Evolutionary conservation across 2,113 vertebrate species (phyloP).

Genomic region (Barnardius zonarius): DNA sequence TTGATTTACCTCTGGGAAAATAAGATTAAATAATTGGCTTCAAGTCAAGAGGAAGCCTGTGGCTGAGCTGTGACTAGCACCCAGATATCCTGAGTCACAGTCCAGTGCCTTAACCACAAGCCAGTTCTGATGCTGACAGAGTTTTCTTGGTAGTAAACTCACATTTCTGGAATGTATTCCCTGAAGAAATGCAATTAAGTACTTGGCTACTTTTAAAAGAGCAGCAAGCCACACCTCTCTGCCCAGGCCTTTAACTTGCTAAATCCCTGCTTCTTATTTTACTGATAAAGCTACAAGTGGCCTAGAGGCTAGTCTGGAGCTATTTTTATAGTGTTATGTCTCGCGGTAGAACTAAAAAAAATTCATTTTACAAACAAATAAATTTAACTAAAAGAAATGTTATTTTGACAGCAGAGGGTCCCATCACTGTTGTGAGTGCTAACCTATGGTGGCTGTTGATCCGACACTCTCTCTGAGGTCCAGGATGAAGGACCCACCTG

Average conservation of each 20-base stretch:
- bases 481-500: neutral
- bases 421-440: neutral
- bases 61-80: slow-evolving; percentile 14
- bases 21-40: slow-evolving; percentile 13
- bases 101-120: neutral
- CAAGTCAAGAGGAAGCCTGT: neutral
- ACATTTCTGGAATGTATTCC: slow-evolving; percentile 57
- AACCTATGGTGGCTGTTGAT: accelerated
- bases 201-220: slow-evolving; percentile 40
- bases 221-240: slow-evolving; percentile 26
- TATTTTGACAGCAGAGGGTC: neutral
- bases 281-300: neutral
- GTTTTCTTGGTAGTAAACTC: slow-evolving; percentile 46
- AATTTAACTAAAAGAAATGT: neutral
- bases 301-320: neutral
- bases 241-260: slow-evolving; percentile 20
- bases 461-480: accelerated
- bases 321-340: neutral
- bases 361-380: neutral
- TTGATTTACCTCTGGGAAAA: slow-evolving; percentile 23
- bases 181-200: slow-evolving; percentile 55
- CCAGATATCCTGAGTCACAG: slow-evolving; percentile 46
- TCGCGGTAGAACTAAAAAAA: neutral
- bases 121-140: neutral
- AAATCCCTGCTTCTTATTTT: slow-evolving; percentile 35